Evolutionary conservation across 2,113 vertebrate species (phyloP), one percentile per base, ranked within the genome.

Genomic region (Phoenicopterus ruber): DNA sequence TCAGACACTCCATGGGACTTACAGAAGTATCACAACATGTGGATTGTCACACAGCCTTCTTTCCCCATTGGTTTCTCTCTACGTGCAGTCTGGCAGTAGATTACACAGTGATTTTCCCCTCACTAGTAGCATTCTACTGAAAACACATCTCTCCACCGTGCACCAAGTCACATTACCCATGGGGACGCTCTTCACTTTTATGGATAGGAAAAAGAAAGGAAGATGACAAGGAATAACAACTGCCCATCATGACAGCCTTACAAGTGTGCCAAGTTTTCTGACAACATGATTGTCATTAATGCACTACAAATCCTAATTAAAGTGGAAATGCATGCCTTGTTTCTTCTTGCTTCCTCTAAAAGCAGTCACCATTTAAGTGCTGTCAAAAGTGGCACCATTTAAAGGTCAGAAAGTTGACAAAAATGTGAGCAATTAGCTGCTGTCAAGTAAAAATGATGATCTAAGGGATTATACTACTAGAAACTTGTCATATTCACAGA

Each of bases 301-400:
- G 84, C 29, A 83, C 73, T 88, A 80, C 79, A 86, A 91, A 91
- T 86, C 46, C 93, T 95, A 93, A 94, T 96, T 95, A 91, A 86
- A 49, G 80, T 78, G 36, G 71, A 95, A 87, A 95, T 52, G 36
- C 62, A 62, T 31, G 73, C 16, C n/a, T 92, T 65, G 29, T 79
- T 93, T 86, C 42, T 74, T 84, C 80, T 88, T 83, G 17, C 40
- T 52, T 82, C 54, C 54, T 82, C 52, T 91, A 79, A 89, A 88
- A 88, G 44, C 61, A 89, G 73, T 54, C 83, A 88, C 82, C 22
- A 55, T 80, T 92, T 93, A 70, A 93, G 40, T 28, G 47, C 49
- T 91, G 91, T 95, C 83, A 95, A 57, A 95, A 82, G 32, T 28
- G 55, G 63, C 66, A 91, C 67, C 11, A 70, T 91, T 80, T 82